phyloP scores from a whole-genome alignment of 2,113 vertebrate species.

The Ctenomys sociabilis region DNA sequence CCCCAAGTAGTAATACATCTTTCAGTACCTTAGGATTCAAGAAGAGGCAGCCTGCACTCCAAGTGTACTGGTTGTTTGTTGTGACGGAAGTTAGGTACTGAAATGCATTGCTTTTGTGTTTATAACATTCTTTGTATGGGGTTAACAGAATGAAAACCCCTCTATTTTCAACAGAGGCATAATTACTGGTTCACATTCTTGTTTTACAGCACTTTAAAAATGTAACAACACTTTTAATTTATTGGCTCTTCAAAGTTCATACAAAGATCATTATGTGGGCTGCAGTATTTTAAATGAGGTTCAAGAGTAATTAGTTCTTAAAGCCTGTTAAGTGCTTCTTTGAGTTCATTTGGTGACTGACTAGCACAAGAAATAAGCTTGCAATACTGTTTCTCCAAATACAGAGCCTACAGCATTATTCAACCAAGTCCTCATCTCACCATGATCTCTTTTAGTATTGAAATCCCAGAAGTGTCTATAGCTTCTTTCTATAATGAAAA shows the following conservation, averaged over 20 bases:
- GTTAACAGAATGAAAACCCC: neutral
- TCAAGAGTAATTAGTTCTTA: neutral
- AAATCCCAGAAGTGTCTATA: too few species aligned
- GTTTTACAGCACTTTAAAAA: neutral
- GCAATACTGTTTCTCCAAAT: neutral
- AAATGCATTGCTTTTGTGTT: neutral
- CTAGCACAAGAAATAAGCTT: neutral
- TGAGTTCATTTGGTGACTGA: neutral
- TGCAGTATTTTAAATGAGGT: neutral
- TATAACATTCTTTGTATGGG: neutral
- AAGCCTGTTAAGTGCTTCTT: neutral
- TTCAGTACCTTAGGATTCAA: neutral
- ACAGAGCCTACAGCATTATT: neutral
- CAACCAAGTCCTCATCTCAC: neutral
- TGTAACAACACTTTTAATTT: neutral
- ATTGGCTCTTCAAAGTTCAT: neutral
- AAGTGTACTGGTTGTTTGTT: too few species aligned
- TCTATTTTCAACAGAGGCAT: neutral
- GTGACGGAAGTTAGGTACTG: fast-evolving
- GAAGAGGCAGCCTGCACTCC: neutral
- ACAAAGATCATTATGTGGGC: neutral
- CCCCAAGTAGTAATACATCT: neutral
- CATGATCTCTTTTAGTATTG: neutral
- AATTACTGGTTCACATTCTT: neutral
- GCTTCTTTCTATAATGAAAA: neutral